phyloP scores from a whole-genome alignment of 2,797 vertebrate genomes.

The Streptopelia turtur region DNA sequence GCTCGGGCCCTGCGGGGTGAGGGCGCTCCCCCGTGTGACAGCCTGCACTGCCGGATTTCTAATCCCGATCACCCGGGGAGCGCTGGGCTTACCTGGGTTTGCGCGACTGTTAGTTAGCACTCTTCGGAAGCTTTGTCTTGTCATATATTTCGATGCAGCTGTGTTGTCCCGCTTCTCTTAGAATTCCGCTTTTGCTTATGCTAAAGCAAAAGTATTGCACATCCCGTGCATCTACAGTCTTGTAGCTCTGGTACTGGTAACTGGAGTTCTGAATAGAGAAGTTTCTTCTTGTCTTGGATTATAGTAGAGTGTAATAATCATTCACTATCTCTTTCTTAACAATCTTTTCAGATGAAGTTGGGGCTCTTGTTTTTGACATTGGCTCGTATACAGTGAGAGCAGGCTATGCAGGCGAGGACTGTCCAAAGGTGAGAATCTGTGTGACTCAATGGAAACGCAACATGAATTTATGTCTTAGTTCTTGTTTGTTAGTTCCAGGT shows the following conservation, averaged over 20 bases:
- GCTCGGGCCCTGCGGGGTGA: too few species aligned
- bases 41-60: not conserved
- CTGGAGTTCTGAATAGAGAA: not conserved
- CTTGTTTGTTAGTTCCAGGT: not conserved
- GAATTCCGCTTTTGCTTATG: not conserved
- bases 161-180: accelerated
- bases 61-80: accelerated
- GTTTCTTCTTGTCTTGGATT: not conserved
- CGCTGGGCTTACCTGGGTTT: not conserved
- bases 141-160: accelerated
- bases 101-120: not conserved
- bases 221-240: not conserved
- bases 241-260: accelerated
- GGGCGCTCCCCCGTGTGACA: not conserved
- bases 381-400: conserved; percentile 97
- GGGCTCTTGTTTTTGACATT: conserved; percentile 97
- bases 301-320: not conserved
- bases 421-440: conserved; percentile 89
- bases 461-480: not conserved
- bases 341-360: conserved; percentile 91
- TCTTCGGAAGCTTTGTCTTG: not conserved
- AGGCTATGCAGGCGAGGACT: conserved; percentile 98
- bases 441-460: not conserved
- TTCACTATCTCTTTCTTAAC: not conserved
- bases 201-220: not conserved